Evolutionary conservation across 2,888 invertebrate genomes (phyloP).

Genomic region (Schizaphis graminum): DNA sequence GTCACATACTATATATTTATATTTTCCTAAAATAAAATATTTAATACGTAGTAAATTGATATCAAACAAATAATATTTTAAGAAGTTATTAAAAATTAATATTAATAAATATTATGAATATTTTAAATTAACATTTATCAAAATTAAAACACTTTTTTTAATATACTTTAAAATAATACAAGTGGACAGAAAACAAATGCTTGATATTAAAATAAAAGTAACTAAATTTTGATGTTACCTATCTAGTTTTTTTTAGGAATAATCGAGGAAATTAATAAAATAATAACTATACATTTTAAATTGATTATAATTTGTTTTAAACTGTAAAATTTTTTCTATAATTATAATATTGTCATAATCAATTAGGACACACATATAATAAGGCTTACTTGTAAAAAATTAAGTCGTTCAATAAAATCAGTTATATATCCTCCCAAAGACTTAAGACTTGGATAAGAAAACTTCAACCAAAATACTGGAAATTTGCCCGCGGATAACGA

Average conservation of each 20-base stretch:
- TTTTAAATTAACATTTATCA: neutral
- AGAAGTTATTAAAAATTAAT: neutral
- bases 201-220: neutral
- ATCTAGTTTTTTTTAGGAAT: neutral
- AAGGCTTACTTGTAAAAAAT: constrained; percentile 73
- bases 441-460: constrained; percentile 91
- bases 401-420: constrained; percentile 83
- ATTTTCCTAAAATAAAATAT: neutral
- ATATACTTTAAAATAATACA: neutral
- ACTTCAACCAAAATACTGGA: constrained; percentile 84
- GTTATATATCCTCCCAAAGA: constrained; percentile 85
- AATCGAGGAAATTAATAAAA: neutral
- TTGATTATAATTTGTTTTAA: neutral
- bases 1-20: neutral
- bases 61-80: neutral
- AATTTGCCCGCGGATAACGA: constrained; percentile 82
- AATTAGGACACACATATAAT: neutral
- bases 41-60: neutral
- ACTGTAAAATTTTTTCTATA: neutral
- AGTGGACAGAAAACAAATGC: neutral
- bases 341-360: constrained; percentile 11
- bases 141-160: neutral
- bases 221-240: neutral
- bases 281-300: neutral
- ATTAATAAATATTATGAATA: neutral